These are phyloP conservation scores for Esox masquinongy DNA, from an alignment of 2,797 vertebrate genomes.

Conservation along the genomic window DNA sequence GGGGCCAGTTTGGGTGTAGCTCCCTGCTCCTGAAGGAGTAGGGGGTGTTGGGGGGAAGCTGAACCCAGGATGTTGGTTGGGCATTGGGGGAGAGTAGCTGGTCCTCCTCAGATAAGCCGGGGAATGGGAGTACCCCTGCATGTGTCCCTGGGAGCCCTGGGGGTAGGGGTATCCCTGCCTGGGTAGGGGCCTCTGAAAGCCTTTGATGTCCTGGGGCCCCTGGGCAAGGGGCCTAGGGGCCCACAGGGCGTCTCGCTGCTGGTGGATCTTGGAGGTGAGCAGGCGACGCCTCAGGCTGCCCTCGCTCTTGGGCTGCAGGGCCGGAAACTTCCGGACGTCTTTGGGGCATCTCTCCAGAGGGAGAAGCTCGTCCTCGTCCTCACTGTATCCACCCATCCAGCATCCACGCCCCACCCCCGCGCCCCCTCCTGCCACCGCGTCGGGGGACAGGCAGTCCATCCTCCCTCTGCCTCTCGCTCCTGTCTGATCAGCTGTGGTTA, in stretches of 20 bases:
- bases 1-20: background rate
- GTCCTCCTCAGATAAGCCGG: background rate
- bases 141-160: background rate
- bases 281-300: conserved; percentile 47
- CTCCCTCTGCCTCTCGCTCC: background rate
- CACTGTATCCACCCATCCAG: conserved; percentile 46
- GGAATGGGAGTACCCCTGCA: background rate
- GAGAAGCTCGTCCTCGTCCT: conserved; percentile 54
- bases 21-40: background rate
- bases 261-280: conserved; percentile 48
- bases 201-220: background rate
- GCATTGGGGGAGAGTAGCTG: conserved; percentile 6
- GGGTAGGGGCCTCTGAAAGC: background rate
- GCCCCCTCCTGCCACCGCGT: conserved; percentile 18
- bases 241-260: conserved; percentile 42
- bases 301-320: conserved; percentile 42
- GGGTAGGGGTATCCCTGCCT: background rate
- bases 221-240: conserved; percentile 29
- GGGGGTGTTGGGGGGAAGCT: background rate
- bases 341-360: conserved; percentile 31
- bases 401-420: conserved; percentile 13
- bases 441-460: conserved; percentile 43
- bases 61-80: too few relatives aligned
- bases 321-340: conserved; percentile 12
- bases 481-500: background rate